Evolutionary conservation across 2,888 invertebrate genomes (phyloP), one percentile per base, ranked within the genome.

Genomic region (Pheosia tremula): DNA sequence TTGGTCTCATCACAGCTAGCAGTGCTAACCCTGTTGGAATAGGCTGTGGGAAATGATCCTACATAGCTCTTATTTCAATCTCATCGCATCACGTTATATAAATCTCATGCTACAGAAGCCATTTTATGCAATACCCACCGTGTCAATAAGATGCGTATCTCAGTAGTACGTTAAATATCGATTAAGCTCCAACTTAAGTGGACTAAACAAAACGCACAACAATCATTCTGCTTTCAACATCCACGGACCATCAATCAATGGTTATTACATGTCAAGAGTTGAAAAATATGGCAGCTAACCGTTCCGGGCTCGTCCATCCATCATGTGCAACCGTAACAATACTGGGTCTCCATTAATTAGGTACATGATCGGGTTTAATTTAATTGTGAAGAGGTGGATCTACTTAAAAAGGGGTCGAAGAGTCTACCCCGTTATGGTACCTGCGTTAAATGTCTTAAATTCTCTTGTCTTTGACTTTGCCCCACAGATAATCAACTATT

Each of bases 171-270:
- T 62, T 45, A 65, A 70, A 59, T 66, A 69, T 67, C 67, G 64
- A 66, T 77, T 69, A 66, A 64, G 69, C 37, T 38, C 58, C 64
- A 57, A 76, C 76, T 70, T 66, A 71, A 66, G 45, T 36, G 36
- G 41, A 60, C 59, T 47, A 77, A 80, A 80, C 78, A 72, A 79
- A 79, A 78, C 74, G 78, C 79, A 81, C 83, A 83, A 82, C 84
- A 82, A 83, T 83, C 24, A 86, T 84, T 87, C 78, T 78, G 78
- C 84, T 86, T 83, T 86, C 87, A 86, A 85, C 89, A 71, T 77
- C 77, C 79, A 64, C 61, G 43, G 45, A 58, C 67, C 80, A 89
- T 89, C 80, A 84, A 89, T 90, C 89, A 87, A 63, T 10, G 43
- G 57, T 81, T 79, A 85, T 88, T 86, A 83, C 85, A 81, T 75